Base-by-base conservation (phyloP, 2,113 vertebrate genomes). In the Chlamydotis undulata region DNA sequence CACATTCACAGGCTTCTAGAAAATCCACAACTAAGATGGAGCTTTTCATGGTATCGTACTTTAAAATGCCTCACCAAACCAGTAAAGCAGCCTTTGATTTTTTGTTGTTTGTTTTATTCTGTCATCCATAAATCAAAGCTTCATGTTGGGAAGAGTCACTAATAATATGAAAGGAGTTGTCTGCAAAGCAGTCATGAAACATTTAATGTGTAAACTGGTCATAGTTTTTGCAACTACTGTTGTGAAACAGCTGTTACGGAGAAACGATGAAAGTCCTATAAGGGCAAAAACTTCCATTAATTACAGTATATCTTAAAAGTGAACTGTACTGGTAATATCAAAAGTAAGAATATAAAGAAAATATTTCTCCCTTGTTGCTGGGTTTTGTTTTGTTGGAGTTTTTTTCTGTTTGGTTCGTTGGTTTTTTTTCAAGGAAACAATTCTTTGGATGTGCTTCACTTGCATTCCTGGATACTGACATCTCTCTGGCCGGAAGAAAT, bases 131-230 rank as follows among this genome's bases (percentile, higher is more conserved):
- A 37, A 24, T 88, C 68, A 78, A 80, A 91, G 53, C 19, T 91
- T 93, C 37, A 52, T 57, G 28, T 39, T 71, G 43, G 16, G 35
- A 92, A 89, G 69, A 73, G 61, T 63, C 61, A 76, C 15, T 4
- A 67, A 86, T 60, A 71, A 74, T 63, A 77, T 47, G 19, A 90
- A 91, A 83, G 12, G 5, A 21, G 16, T n/a, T 81, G 85, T 87
- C 93, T 78, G 35, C 56, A 93, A 90, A 84, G 67, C n/a, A 83
- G 35, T 69, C 8, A 12, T 59, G 56, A 75, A 91, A 59, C 39
- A 92, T 61, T 93, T 96, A 49, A 90, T 86, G 94, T 93, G 39
- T 59, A 67, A 94, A 84, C 21, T 70, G 57, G 15, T 53, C 55
- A 79, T 65, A 84, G 26, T 61, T 88, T 83, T 87, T 69, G 26